These are phyloP conservation scores for Drusus annulatus DNA, from an alignment of 1,140 invertebrate genomes.

Conservation along the genomic window DNA sequence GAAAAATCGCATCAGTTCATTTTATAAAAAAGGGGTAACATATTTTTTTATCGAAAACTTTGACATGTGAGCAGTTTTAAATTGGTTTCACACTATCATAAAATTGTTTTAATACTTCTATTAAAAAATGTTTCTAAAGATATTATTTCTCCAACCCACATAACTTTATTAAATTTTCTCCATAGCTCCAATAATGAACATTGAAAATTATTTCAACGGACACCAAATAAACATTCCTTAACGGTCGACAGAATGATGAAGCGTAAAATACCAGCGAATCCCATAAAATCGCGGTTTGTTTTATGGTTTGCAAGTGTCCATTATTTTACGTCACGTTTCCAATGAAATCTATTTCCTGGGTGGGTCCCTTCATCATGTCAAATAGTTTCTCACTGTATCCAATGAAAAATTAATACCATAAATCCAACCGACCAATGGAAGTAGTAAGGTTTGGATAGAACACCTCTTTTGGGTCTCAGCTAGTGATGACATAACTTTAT, in stretches of 20 bases:
- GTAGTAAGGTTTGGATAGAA: not conserved
- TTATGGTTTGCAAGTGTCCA: not conserved
- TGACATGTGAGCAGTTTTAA: no score
- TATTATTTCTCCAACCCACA: no score
- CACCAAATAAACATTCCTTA: not conserved
- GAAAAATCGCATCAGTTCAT: no score
- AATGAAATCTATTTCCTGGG: constrained; percentile 22
- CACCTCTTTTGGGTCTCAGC: not conserved
- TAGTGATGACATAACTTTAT: no score
- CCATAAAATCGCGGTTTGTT: not conserved
- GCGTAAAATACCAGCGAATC: not conserved
- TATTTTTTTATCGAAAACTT: no score
- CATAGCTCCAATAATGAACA: no score
- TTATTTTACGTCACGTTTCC: constrained; percentile 2
- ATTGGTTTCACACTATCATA: no score
- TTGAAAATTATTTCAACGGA: no score
- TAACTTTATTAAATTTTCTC: no score
- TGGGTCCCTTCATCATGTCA: not conserved
- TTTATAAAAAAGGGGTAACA: no score
- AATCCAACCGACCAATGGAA: not conserved
- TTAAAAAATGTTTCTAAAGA: no score
- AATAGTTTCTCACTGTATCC: constrained; percentile 26
- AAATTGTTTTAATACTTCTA: no score
- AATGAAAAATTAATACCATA: constrained; percentile 45
- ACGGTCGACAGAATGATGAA: not conserved